Base-by-base conservation (phyloP, 2,797 vertebrate genomes). In the Gallinago solitaria region DNA sequence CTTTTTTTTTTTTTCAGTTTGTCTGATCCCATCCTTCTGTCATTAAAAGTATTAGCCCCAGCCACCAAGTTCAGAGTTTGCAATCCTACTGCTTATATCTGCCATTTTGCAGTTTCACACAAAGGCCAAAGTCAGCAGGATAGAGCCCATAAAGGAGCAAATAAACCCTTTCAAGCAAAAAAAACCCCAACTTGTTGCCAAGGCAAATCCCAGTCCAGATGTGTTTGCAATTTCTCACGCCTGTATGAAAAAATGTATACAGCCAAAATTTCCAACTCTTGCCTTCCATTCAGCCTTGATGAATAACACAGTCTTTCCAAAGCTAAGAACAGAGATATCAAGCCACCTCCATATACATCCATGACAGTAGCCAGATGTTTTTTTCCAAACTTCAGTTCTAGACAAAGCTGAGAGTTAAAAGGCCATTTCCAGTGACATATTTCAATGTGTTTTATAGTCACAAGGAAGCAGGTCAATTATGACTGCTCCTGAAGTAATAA, bases 401-500 rank as follows among this genome's bases (percentile, higher is more conserved):
- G 61, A 54, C 50, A 87, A 28, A 82, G 35, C 50, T 82, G 47
- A 80, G 39, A 77, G 18, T n/a, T 21, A 59, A 92, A 91, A 89
- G 35, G 56, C 15, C 70, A 63, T 70, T 83, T 69, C 64, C 51
- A 82, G 54, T 24, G 71, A 57, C 32, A 35, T 48, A 83, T 64
- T 83, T 93, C 67, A 80, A 23, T 69, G 65, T 61, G 30, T 27
- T 91, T 89, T 51, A 79, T 32, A 70, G 84, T 59, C 78, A 87
- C 43, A 60, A 90, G 77, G 60, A 89, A 80, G 47, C 65, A 86
- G 64, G 76, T 64, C 68, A 87, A 78, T 85, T 85, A 83, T 27
- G 45, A 91, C 73, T 90, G 77, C 27, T 92, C 77, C 61, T 93
- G 69, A 90, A 92, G 59, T 50, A 76, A 37, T 54, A 87, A 76